Base-by-base conservation (phyloP, 1,140 invertebrate genomes). In the Cataglyphis hispanica region DNA sequence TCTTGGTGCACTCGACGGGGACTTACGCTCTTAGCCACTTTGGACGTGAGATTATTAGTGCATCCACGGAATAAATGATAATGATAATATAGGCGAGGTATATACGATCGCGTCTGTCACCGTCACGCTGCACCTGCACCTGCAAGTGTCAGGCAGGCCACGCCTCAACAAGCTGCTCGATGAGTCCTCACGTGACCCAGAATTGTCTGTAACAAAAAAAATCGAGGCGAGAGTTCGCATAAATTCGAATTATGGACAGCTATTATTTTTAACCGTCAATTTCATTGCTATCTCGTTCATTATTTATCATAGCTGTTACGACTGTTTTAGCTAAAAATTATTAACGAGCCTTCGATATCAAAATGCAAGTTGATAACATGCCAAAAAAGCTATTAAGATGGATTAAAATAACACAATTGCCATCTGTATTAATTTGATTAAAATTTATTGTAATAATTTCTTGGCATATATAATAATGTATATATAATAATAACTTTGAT, bases 11-110 rank as follows among this genome's bases (percentile, higher is more conserved):
- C 93, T 91, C 92, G 91, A 78, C 91, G 91, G 81, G 93, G 92
- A 91, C 93, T 94, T 90, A 93, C 92, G 92, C 93, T 94, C 91
- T 93, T 94, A 94, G 93, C 94, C 93, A 94, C 94, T 92, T 94
- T 94, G 93, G 37, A 86, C 78, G 75, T 74, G 76, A 64, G 61
- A 66, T 84, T 63, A 31, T 11, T 60, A 76, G 81, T 60, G 27
- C 34, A 37, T 22, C 76, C 27, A 61, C 63, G 64, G 74, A 89
- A 90, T 74, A 74, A 19, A 22, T 66, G 61, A 86, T 34, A n/a
- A 43, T 63, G n/a, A 37, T 40, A 34, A 76, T 40, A n/a, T 31
- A 22, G 60, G 10, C 60, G n/a, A 7, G 60, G 16, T 46, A 16
- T 11, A 16, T 2, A 27, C 40, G 19, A 16, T n/a, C 31, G 13